These are phyloP conservation scores for Cettia cetti DNA, from an alignment of 2,113 vertebrate species.

Conservation along the genomic window DNA sequence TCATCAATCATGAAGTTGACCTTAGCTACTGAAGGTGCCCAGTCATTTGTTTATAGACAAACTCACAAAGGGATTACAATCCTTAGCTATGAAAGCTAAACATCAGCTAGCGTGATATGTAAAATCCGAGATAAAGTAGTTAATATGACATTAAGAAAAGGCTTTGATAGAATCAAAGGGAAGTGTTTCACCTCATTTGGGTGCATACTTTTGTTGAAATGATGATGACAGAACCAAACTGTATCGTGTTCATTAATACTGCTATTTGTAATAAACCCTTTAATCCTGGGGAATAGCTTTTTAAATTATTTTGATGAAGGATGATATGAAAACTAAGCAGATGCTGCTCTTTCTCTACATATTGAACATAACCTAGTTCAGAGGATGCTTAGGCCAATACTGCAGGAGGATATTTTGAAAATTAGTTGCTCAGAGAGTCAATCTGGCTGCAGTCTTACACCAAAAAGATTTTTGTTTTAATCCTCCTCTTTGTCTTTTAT, in stretches of 20 bases:
- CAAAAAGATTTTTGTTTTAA: not conserved
- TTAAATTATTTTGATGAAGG: not conserved
- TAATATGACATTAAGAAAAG: constrained; percentile 20
- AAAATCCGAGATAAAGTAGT: constrained; percentile 7
- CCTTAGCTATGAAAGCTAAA: constrained; percentile 20
- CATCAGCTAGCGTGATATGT: not conserved
- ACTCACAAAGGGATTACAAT: not conserved
- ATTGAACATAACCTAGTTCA: not conserved
- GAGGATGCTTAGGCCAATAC: not conserved
- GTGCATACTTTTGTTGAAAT: not conserved
- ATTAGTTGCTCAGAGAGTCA: not conserved
- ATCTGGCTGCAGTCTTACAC: not conserved
- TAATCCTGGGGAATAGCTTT: not conserved
- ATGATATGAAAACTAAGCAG: not conserved
- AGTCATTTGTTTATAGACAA: constrained; percentile 35
- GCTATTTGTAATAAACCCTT: not conserved
- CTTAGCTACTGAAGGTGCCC: not conserved
- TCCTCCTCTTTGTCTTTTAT: not conserved
- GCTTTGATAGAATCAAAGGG: constrained; percentile 6
- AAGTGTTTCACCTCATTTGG: not conserved
- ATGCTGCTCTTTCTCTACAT: not conserved
- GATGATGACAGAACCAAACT: not conserved
- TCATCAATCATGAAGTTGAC: not conserved
- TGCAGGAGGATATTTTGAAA: not conserved
- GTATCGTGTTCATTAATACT: not conserved